These are phyloP conservation scores for Polydrusus pterygomalis DNA, from an alignment of 2,888 invertebrate genomes.

Conservation along the genomic window DNA sequence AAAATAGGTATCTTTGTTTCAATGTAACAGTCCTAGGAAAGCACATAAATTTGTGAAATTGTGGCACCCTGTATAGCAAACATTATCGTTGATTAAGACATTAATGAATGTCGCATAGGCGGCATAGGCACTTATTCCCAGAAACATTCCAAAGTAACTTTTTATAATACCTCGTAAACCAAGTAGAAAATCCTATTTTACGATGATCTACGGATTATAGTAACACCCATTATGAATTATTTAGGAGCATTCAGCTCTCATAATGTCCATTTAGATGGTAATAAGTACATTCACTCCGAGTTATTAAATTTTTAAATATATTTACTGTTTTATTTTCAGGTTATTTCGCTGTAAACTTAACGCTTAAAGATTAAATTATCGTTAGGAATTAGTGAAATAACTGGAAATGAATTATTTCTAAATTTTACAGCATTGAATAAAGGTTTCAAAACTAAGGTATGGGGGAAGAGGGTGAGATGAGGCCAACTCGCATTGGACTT, in stretches of 20 bases:
- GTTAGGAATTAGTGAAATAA: not conserved
- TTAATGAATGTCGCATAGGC: not conserved
- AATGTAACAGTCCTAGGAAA: too few relatives aligned
- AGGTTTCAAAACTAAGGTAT: too few relatives aligned
- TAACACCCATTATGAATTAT: conserved; percentile 48
- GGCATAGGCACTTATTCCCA: not conserved
- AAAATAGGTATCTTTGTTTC: too few relatives aligned
- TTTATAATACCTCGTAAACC: conserved; percentile 24
- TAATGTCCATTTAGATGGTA: conserved; percentile 48
- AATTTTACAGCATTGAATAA: not conserved
- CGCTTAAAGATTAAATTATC: conserved; percentile 2
- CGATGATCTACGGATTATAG: conserved; percentile 43
- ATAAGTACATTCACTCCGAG: conserved; percentile 30
- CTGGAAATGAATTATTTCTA: not conserved
- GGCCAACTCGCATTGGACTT: too few relatives aligned
- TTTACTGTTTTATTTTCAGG: conserved; percentile 26
- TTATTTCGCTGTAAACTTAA: not conserved
- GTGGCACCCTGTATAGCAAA: not conserved
- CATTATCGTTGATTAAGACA: conserved; percentile 13
- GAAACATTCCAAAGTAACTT: conserved; percentile 24
- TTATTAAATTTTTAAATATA: conserved; percentile 33
- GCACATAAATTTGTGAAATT: too few relatives aligned
- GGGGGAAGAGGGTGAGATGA: too few relatives aligned
- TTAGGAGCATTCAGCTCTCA: conserved; percentile 29
- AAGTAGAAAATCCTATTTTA: conserved; percentile 54